Evolutionary conservation across 2,113 vertebrate species (phyloP).

Genomic region (Centropristis striata): DNA sequence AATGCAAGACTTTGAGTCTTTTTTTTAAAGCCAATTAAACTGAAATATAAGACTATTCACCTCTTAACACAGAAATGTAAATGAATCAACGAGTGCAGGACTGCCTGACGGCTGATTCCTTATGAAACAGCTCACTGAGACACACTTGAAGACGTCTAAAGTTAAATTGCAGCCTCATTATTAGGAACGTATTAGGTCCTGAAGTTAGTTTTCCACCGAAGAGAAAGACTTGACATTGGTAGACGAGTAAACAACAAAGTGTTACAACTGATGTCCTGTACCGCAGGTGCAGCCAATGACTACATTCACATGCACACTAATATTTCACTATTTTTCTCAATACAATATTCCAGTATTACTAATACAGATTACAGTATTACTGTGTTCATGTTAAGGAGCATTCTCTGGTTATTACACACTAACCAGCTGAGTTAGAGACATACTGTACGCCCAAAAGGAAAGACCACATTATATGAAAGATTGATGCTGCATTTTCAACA

Average conservation of each 20-base stretch:
- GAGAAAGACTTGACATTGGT: background rate
- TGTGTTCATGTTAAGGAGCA: too few relatives aligned
- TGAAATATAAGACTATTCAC: background rate
- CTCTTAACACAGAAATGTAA: background rate
- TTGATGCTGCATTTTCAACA: too few relatives aligned
- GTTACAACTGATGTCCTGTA: background rate
- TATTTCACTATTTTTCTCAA: too few relatives aligned
- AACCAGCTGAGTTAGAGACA: too few relatives aligned
- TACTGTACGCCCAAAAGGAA: too few relatives aligned
- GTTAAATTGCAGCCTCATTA: background rate
- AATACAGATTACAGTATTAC: too few relatives aligned
- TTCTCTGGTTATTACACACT: too few relatives aligned
- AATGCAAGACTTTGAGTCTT: background rate
- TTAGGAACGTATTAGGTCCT: background rate
- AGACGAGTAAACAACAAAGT: background rate
- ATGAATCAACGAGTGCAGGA: background rate
- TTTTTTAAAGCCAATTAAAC: slow-evolving; percentile 21
- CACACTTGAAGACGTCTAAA: background rate
- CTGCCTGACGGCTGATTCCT: slow-evolving; percentile 1
- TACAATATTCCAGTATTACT: too few relatives aligned
- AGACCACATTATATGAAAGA: too few relatives aligned
- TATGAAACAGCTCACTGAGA: slow-evolving; percentile 7
- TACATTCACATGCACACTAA: too few relatives aligned
- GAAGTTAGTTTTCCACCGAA: background rate
- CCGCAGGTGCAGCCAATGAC: too few relatives aligned